Evolutionary conservation across 2,888 invertebrate genomes (phyloP).

Genomic region (Yponomeuta plumbellus): DNA sequence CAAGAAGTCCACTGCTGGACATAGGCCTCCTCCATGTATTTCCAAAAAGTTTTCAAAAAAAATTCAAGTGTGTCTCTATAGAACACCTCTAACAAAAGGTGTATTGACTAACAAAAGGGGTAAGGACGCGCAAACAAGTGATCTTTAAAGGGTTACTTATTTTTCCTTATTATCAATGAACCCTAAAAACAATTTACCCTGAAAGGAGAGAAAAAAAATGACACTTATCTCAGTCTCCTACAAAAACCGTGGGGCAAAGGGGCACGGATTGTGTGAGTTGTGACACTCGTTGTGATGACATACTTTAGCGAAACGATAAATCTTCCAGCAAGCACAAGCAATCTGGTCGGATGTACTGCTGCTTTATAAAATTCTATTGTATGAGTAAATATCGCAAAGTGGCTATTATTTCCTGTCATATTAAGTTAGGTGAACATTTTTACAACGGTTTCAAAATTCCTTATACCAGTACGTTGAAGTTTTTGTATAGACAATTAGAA

Average conservation of each 20-base stretch:
- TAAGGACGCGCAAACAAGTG: too few species aligned
- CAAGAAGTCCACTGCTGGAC: too few species aligned
- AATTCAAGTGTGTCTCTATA: too few species aligned
- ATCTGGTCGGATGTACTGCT: neutral
- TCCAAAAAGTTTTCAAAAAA: too few species aligned
- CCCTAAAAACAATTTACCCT: neutral
- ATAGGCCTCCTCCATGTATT: too few species aligned
- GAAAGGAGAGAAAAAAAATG: neutral
- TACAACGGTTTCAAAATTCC: too few species aligned
- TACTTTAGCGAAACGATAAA: neutral
- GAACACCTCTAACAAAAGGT: too few species aligned
- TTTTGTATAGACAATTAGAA: too few species aligned
- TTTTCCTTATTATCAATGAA: too few species aligned
- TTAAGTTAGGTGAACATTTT: neutral
- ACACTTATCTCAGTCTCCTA: neutral
- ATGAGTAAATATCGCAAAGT: neutral
- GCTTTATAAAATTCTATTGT: neutral
- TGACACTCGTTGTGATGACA: neutral
- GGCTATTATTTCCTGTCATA: neutral
- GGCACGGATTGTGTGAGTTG: neutral
- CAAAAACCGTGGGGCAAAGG: neutral
- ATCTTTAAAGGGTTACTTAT: too few species aligned
- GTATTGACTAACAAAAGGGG: too few species aligned
- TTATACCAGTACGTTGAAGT: too few species aligned
- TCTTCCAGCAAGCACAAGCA: neutral